Conservation (phyloP, 92 coral and sea anemone species). For the Blastomussa wellsi region DNA sequence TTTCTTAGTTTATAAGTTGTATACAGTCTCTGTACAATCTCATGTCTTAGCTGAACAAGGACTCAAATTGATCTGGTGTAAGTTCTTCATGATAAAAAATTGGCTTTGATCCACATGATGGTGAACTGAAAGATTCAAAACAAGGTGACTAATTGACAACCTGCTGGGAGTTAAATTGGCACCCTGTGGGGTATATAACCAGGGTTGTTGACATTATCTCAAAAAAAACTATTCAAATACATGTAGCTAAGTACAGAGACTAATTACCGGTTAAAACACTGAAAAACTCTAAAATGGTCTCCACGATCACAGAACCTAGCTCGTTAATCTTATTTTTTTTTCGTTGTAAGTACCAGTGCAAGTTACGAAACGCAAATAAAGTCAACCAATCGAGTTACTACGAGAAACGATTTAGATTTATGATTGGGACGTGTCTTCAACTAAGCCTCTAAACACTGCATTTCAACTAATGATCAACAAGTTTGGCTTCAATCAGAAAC, state of each 20-base stretch:
- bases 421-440: neutral
- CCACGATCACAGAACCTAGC: too few species aligned
- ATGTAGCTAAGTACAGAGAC: neutral
- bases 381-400: neutral
- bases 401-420: neutral
- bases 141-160: slow-evolving; percentile 13
- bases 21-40: too few species aligned
- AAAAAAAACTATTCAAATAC: neutral
- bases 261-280: too few species aligned
- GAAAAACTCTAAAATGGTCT: too few species aligned
- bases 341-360: too few species aligned
- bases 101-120: neutral
- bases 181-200: neutral
- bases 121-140: neutral
- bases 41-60: neutral
- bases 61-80: neutral
- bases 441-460: too few species aligned
- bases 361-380: neutral
- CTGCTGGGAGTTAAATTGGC: slow-evolving; percentile 26
- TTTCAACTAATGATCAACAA: too few species aligned
- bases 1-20: too few species aligned
- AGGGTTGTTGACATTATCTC: neutral
- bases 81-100: neutral
- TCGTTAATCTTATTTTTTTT: too few species aligned
- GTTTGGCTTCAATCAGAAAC: neutral